Evolutionary conservation across 2,797 vertebrate genomes (phyloP).

Genomic region (Rachycentron canadum): DNA sequence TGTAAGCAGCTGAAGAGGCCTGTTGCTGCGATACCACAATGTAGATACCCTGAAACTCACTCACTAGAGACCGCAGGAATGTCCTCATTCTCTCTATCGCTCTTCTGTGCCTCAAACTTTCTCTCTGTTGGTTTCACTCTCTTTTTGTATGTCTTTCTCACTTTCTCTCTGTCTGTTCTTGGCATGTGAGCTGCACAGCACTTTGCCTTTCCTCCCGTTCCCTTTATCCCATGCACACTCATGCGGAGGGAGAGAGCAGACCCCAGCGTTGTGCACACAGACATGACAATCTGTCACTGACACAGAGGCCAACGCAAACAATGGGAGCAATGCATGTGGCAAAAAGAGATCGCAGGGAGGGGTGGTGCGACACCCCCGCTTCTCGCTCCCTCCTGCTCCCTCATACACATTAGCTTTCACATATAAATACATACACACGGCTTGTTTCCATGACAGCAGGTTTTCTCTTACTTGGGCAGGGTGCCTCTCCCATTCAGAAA

Average conservation of each 20-base stretch:
- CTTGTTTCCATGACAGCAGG: slow-evolving; percentile 83
- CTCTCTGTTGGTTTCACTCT: slow-evolving; percentile 45
- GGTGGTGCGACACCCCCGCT: slow-evolving; percentile 52
- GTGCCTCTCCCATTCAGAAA: slow-evolving; percentile 67
- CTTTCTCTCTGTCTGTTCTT: slow-evolving; percentile 52
- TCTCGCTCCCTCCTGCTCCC: slow-evolving; percentile 37
- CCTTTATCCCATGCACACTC: slow-evolving; percentile 47
- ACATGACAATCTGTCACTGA: slow-evolving; percentile 83
- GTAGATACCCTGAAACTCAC: slow-evolving; percentile 62
- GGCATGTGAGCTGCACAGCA: slow-evolving; percentile 56
- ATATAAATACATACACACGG: slow-evolving; percentile 77
- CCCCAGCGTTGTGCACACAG: slow-evolving; percentile 71
- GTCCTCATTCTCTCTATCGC: slow-evolving; percentile 67
- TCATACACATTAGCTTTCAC: slow-evolving; percentile 64
- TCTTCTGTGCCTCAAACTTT: slow-evolving; percentile 50
- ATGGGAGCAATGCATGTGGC: slow-evolving; percentile 75
- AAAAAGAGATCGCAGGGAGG: slow-evolving; percentile 67
- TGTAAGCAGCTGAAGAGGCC: slow-evolving; percentile 75
- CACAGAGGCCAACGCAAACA: slow-evolving; percentile 79
- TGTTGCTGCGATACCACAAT: slow-evolving; percentile 74
- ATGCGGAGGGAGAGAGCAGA: slow-evolving; percentile 49
- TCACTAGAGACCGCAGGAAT: slow-evolving; percentile 77
- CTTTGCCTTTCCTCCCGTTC: slow-evolving; percentile 41
- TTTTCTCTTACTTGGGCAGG: slow-evolving; percentile 64
- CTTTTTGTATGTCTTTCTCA: slow-evolving; percentile 54